phyloP scores from a whole-genome alignment of 2,797 vertebrate species.

The Diplodus sargus region DNA sequence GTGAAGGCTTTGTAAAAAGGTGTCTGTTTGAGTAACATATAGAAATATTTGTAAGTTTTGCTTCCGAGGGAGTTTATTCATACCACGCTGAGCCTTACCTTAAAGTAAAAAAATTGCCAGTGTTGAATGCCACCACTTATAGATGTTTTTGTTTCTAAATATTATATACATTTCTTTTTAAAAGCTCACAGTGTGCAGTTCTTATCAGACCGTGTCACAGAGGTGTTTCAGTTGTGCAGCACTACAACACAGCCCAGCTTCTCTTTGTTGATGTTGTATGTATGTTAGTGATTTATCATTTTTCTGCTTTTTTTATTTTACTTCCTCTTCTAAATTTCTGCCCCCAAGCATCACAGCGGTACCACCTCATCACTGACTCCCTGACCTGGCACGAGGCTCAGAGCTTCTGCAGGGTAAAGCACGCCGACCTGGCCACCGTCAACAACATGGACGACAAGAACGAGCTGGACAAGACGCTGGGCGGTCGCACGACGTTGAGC shows the following conservation, averaged over 20 bases:
- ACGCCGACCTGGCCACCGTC: constrained; percentile 58
- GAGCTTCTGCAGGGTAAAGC: constrained; percentile 57
- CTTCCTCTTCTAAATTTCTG: neutral
- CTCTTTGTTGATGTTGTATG: neutral
- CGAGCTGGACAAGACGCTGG: neutral
- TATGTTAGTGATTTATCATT: neutral
- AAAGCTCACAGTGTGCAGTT: neutral
- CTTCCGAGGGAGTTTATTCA: too few relatives aligned
- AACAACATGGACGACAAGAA: constrained; percentile 13
- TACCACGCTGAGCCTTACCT: too few relatives aligned
- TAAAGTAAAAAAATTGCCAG: too few relatives aligned
- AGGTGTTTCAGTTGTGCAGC: neutral
- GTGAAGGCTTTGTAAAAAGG: neutral
- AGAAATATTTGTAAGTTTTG: too few relatives aligned
- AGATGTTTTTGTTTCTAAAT: neutral
- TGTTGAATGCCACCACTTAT: too few relatives aligned
- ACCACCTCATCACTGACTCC: constrained; percentile 17
- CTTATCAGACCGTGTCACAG: neutral
- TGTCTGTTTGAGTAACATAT: too few relatives aligned
- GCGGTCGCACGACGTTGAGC: neutral
- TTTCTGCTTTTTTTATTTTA: neutral
- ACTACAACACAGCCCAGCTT: too few relatives aligned
- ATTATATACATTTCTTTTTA: neutral
- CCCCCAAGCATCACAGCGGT: constrained; percentile 16
- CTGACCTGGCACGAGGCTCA: constrained; percentile 64